Evolutionary conservation across 53 echinoderm and acorn worm species (phyloP).

Genomic region (Crossaster papposus): DNA sequence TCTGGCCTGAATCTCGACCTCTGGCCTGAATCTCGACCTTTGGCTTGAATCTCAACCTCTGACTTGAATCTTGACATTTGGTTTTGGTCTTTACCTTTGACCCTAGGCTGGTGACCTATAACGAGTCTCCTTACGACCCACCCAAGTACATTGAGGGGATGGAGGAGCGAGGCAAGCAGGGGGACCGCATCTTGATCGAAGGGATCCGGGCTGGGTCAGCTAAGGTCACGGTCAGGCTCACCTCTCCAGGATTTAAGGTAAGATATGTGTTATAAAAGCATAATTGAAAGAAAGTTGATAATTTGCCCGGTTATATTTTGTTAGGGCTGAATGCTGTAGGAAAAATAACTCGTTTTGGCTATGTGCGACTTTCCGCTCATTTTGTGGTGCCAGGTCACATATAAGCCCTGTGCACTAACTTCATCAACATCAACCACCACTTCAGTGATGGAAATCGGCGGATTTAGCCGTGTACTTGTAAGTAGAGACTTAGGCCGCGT

Average conservation of each 20-base stretch:
- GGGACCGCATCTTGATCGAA: conserved; percentile 91
- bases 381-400: no score
- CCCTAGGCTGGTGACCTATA: conserved; percentile 77
- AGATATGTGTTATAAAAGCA: no score
- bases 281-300: background rate
- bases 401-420: no score
- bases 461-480: no score
- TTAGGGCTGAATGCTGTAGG: background rate
- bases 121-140: conserved; percentile 80
- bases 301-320: background rate
- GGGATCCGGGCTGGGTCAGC: conserved; percentile 93
- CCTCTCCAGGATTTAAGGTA: conserved; percentile 92
- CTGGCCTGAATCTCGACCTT: no score
- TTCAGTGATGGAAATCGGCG: no score
- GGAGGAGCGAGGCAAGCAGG: conserved; percentile 87
- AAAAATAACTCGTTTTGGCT: no score
- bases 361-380: no score
- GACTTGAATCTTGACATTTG: no score
- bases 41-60: no score
- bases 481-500: no score
- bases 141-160: conserved; percentile 74
- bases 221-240: conserved; percentile 84
- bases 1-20: background rate
- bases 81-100: background rate
- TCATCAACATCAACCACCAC: no score